phyloP scores from a whole-genome alignment of 2,888 invertebrate species.

The Unio pictorum region DNA sequence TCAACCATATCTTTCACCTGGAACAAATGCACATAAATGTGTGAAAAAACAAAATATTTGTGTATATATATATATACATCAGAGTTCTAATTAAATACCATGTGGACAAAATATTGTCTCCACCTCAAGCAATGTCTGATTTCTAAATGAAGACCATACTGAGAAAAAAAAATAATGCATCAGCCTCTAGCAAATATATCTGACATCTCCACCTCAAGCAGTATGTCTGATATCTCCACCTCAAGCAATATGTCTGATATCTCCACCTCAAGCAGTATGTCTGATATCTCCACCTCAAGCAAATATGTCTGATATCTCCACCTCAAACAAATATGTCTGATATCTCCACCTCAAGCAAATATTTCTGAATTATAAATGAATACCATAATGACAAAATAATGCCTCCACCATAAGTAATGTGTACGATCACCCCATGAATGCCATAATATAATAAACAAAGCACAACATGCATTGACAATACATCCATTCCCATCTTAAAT shows the following conservation, averaged over 20 bases:
- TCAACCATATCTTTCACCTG: constrained; percentile 88
- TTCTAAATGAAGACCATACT: too few species aligned
- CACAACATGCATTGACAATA: neutral
- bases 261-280: neutral
- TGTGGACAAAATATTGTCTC: neutral
- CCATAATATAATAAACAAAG: neutral
- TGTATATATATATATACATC: neutral
- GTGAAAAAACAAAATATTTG: neutral
- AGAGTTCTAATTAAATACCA: neutral
- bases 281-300: neutral
- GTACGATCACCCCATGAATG: too few species aligned
- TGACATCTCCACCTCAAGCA: neutral
- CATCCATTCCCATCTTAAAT: too few species aligned
- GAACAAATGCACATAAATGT: constrained; percentile 6
- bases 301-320: too few species aligned
- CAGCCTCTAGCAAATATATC: too few species aligned
- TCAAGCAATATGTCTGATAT: neutral
- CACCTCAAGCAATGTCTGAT: neutral
- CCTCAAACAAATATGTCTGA: too few species aligned
- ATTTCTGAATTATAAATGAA: too few species aligned
- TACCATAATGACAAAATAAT: too few species aligned
- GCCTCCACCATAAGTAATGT: too few species aligned
- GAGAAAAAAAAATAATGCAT: too few species aligned
- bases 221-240: neutral
- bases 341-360: too few species aligned